A percentile compares a stretch with the other conserved stretches of the same genome.
Conservation (phyloP, 2,888 invertebrate species). For the Gisinianus flammeolus region DNA sequence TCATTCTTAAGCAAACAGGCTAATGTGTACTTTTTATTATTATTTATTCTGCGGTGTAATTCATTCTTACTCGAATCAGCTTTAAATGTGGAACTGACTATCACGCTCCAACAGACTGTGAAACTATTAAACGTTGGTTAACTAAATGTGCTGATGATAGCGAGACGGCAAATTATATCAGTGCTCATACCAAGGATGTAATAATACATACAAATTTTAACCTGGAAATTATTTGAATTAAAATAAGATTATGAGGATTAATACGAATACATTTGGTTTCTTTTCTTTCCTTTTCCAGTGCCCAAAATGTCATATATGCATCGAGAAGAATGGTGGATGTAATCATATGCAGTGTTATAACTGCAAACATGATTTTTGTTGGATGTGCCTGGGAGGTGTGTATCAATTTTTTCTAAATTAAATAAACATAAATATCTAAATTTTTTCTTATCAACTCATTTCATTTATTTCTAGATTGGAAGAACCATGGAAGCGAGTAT, state of each 20-base stretch:
- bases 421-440: too few relatives aligned
- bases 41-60: neutral
- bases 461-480: too few relatives aligned
- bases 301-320: conserved; percentile 98
- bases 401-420: too few relatives aligned
- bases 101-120: conserved; percentile 97
- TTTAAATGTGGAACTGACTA: conserved; percentile 95
- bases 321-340: conserved; percentile 99
- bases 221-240: neutral
- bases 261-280: too few relatives aligned
- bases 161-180: conserved; percentile 99
- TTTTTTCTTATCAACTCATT: too few relatives aligned
- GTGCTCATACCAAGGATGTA: conserved; percentile 93
- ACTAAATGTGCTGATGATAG: conserved; percentile 99
- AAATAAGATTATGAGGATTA: too few relatives aligned
- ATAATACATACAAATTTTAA: conserved; percentile 60
- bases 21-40: neutral
- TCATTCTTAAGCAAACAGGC: too few relatives aligned
- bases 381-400: conserved; percentile 99
- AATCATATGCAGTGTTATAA: conserved; percentile 99
- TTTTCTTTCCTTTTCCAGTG: conserved; percentile 66
- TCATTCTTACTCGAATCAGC: conserved; percentile 61
- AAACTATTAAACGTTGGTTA: conserved; percentile 93
- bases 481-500: conserved; percentile 97
- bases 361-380: conserved; percentile 98